Percentiles rank a stretch among this genome's conserved stretches.
phyloP scores from a whole-genome alignment of 2,888 invertebrate species.

The Aleiodes alternator region DNA sequence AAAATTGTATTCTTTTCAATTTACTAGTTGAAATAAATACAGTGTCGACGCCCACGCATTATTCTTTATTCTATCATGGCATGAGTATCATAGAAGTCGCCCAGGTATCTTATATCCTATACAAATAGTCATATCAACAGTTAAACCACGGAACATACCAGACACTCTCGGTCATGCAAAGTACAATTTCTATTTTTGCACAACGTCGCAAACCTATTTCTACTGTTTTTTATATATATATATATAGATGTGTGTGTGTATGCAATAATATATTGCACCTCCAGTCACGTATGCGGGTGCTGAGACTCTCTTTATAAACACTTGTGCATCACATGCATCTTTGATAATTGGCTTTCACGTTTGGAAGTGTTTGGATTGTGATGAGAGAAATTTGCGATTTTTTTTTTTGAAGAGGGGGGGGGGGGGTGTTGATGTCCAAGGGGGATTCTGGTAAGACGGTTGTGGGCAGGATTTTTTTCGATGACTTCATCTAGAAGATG shows the following conservation, averaged over 20 bases:
- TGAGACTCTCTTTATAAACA: background rate
- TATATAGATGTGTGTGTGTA: too few species aligned
- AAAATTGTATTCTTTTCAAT: constrained; percentile 12
- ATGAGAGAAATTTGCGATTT: too few species aligned
- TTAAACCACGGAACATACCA: constrained; percentile 28
- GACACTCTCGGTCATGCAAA: constrained; percentile 37
- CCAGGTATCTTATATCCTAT: constrained; percentile 29
- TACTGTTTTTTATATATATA: constrained; percentile 5
- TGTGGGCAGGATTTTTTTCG: too few species aligned
- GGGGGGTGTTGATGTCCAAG: too few species aligned
- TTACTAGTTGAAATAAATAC: constrained; percentile 1
- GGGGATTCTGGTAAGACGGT: too few species aligned
- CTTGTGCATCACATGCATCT: too few species aligned
- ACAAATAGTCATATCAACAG: constrained; percentile 32
- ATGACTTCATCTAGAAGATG: too few species aligned
- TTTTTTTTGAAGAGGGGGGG: too few species aligned
- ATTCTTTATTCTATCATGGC: background rate
- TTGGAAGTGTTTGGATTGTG: too few species aligned
- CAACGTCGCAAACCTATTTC: constrained; percentile 25
- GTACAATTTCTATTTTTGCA: constrained; percentile 39
- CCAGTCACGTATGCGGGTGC: constrained; percentile 35
- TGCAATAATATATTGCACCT: too few species aligned
- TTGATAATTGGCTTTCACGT: too few species aligned
- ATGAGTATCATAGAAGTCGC: constrained; percentile 9
- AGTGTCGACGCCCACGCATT: constrained; percentile 10